Base-by-base conservation (phyloP, 1,140 invertebrate species). In the Paraescarpia echinospica region DNA sequence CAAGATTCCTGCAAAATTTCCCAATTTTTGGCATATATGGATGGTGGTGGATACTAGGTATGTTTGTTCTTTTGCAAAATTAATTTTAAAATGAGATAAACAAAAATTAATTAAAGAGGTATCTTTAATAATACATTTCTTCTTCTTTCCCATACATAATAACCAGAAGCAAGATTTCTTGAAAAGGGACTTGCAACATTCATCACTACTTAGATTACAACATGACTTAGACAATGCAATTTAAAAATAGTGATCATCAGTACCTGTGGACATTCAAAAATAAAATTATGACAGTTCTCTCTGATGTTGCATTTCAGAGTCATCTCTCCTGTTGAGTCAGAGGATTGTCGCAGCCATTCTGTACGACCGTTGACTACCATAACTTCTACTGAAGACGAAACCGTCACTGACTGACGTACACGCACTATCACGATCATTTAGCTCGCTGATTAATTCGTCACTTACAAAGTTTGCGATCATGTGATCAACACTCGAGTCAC, bases 371-470 rank as follows among this genome's bases (percentile, higher is more conserved):
- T 77, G 18, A 27, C 59, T 77, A 18, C 89, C 89, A 35, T 90
- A 90, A 33, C 35, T 35, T 33, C 41, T 34, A 34, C 48, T 41
- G 91, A 41, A 91, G 35, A 41, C 41, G n/a, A 91, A 91, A 27
- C 91, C 91, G 22, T 91, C 91, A 33, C 35, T 91, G 91, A 59
- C 6, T 4, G 91, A 91, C 34, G 91, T 91, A 34, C 91, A 91
- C 18, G 91, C 48, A 59, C 34, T 35, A 12, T 91, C 91, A 22
- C 41, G 91, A 34, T 91, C 91, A 34, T 91, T 91, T 34, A 91
- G n/a, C 41, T 34, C 34, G 6, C 34, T 34, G 91, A 91, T 91
- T 34, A 91, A 59, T 18, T 91, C 91, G 41, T 91, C 48, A 33
- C 48, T 48, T 14, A 91, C 41, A 59, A 91, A 91, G 41, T 48